Evolutionary conservation across 2,797 vertebrate genomes (phyloP).

Genomic region (Salarias fasciatus): DNA sequence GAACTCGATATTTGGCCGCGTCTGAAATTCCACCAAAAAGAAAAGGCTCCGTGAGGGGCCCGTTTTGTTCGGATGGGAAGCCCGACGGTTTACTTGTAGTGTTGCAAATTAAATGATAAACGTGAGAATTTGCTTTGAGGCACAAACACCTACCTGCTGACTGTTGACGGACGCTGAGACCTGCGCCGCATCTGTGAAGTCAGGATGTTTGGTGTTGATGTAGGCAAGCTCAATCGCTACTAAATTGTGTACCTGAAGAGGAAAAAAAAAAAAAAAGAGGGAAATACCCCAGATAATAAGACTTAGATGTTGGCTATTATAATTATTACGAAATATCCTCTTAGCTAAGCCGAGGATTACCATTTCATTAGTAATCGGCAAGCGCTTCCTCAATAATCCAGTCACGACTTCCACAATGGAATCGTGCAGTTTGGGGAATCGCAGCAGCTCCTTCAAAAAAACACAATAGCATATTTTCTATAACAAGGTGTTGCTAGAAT

Average conservation of each 20-base stretch:
- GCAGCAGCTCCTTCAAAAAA: conserved; percentile 88
- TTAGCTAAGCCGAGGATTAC: conserved; percentile 69
- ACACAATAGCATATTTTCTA: conserved; percentile 85
- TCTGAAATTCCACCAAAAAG: conserved; percentile 11
- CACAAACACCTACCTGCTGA: conserved; percentile 80
- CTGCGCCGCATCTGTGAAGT: conserved; percentile 94
- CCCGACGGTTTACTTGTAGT: conserved; percentile 13
- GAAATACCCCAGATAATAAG: neutral
- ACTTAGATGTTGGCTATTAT: conserved; percentile 6
- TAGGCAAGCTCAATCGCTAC: conserved; percentile 98
- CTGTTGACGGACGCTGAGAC: conserved; percentile 87
- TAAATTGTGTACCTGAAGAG: conserved; percentile 92
- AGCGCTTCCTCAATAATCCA: conserved; percentile 92
- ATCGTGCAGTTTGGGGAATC: conserved; percentile 98
- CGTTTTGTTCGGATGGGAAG: conserved; percentile 19
- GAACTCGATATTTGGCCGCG: conserved; percentile 40
- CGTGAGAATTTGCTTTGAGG: conserved; percentile 6
- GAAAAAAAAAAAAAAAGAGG: conserved; percentile 30
- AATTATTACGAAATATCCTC: conserved; percentile 31
- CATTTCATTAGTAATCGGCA: conserved; percentile 98
- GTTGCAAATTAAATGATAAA: conserved; percentile 35
- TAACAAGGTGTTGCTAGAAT: conserved; percentile 1
- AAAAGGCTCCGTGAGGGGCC: conserved; percentile 9
- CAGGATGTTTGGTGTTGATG: conserved; percentile 99
- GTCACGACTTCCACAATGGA: conserved; percentile 99